These are phyloP conservation scores for Cacoxenus indagator DNA, from an alignment of 2,888 invertebrate genomes.

Conservation along the genomic window DNA sequence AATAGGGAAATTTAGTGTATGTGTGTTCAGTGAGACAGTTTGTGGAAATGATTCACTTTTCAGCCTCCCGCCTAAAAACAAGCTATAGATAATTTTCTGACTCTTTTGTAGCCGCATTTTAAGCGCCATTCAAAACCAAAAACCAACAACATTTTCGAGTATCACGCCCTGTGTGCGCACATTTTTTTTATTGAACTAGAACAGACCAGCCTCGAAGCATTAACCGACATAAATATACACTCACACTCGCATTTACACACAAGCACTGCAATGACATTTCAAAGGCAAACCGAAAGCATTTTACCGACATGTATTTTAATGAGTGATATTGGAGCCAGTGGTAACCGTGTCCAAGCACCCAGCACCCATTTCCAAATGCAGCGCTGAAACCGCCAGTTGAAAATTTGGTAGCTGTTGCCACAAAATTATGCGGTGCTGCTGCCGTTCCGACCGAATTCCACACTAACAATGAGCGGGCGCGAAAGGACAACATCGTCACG, in stretches of 20 bases:
- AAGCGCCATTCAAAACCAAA: conserved; percentile 9
- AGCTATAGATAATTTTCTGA: neutral
- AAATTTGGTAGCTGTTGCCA: conserved; percentile 34
- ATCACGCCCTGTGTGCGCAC: neutral
- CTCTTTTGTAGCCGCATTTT: conserved; percentile 4
- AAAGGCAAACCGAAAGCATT: conserved; percentile 50
- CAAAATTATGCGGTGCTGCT: conserved; percentile 33
- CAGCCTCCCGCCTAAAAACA: neutral
- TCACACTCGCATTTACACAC: neutral
- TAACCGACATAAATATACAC: conserved; percentile 12
- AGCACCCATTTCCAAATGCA: neutral
- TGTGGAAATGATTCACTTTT: too few species aligned
- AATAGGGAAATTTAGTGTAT: too few species aligned
- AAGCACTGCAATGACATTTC: conserved; percentile 46
- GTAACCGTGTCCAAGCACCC: neutral
- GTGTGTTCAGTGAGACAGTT: too few species aligned
- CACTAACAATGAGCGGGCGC: neutral
- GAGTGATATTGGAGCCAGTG: conserved; percentile 36
- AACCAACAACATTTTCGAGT: conserved; percentile 12
- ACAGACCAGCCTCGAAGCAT: too few species aligned
- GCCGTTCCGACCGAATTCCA: conserved; percentile 21
- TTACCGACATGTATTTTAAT: conserved; percentile 53
- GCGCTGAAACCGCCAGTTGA: neutral
- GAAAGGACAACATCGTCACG: neutral
- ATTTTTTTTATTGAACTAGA: conserved; percentile 5